These are phyloP conservation scores for Andrena dorsata DNA, from an alignment of 2,888 invertebrate species.

Conservation along the genomic window DNA sequence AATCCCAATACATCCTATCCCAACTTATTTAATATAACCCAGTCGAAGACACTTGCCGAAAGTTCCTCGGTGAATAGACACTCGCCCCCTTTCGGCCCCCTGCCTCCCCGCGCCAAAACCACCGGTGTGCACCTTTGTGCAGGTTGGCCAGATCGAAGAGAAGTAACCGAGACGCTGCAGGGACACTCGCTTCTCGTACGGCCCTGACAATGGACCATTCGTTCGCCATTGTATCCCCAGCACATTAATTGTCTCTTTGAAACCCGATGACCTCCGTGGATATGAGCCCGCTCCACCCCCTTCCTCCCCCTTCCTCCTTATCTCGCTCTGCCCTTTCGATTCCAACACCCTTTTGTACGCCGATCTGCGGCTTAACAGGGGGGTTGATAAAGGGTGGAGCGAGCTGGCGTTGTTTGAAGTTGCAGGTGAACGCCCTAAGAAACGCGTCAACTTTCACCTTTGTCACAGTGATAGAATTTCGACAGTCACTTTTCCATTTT, in stretches of 20 bases:
- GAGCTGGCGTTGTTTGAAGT: background rate
- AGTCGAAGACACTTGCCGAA: conserved; percentile 57
- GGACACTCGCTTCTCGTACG: conserved; percentile 78
- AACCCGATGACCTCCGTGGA: conserved; percentile 80
- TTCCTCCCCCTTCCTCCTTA: conserved; percentile 38
- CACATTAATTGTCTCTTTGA: conserved; percentile 83
- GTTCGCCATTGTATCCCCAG: conserved; percentile 79
- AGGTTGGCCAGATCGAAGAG: conserved; percentile 46
- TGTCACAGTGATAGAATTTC: background rate
- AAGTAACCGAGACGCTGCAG: conserved; percentile 73
- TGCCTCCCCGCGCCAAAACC: conserved; percentile 37
- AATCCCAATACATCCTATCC: too few species aligned
- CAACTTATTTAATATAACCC: conserved; percentile 37
- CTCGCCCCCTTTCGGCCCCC: conserved; percentile 41
- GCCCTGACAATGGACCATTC: conserved; percentile 80
- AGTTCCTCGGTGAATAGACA: conserved; percentile 52
- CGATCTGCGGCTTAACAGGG: background rate
- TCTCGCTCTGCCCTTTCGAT: conserved; percentile 38
- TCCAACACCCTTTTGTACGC: conserved; percentile 47
- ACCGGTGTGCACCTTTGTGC: conserved; percentile 65
- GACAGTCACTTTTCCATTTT: background rate
- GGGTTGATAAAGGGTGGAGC: conserved; percentile 35
- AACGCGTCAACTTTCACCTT: background rate
- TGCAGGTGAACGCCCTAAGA: background rate
- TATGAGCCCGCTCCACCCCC: conserved; percentile 61